Percentiles rank a stretch among this genome's conserved stretches.
phyloP scores from a whole-genome alignment of 2,888 invertebrate genomes.

The Bellardia bayeri region DNA sequence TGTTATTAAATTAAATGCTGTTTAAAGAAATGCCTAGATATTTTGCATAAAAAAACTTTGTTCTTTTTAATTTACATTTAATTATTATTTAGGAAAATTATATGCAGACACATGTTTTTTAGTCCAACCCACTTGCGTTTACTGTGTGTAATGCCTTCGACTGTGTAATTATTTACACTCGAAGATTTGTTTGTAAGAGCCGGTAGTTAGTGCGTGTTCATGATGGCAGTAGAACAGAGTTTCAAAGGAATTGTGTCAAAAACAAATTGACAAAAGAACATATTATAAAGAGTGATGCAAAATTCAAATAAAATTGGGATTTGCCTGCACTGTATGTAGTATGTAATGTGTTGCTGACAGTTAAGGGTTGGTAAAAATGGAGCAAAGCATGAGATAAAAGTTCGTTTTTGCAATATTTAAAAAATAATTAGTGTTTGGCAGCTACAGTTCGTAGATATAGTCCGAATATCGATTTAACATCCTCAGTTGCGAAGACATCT shows the following conservation, averaged over 20 bases:
- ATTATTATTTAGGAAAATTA: conserved; percentile 51
- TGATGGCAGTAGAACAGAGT: background rate
- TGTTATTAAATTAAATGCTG: conserved; percentile 27
- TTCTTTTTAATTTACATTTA: conserved; percentile 38
- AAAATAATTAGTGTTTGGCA: too few relatives aligned
- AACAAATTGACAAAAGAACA: too few relatives aligned
- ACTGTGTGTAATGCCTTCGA: conserved; percentile 15
- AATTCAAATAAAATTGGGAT: too few relatives aligned
- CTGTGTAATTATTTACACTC: conserved; percentile 55
- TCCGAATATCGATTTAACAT: too few relatives aligned
- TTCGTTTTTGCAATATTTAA: too few relatives aligned
- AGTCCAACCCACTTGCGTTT: conserved; percentile 47
- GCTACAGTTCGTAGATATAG: too few relatives aligned
- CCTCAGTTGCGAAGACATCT: too few relatives aligned
- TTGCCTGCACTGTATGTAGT: too few relatives aligned
- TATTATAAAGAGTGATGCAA: too few relatives aligned
- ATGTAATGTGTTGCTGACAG: too few relatives aligned
- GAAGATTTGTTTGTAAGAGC: conserved; percentile 38
- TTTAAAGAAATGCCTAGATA: conserved; percentile 22
- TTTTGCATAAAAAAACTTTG: conserved; percentile 40
- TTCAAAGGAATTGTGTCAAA: conserved; percentile 1
- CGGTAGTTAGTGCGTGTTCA: conserved; percentile 43
- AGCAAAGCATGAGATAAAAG: too few relatives aligned
- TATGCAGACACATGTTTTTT: conserved; percentile 27
- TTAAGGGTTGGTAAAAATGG: too few relatives aligned